Evolutionary conservation across 1,140 invertebrate genomes (phyloP).

Genomic region (Aphis gossypii): DNA sequence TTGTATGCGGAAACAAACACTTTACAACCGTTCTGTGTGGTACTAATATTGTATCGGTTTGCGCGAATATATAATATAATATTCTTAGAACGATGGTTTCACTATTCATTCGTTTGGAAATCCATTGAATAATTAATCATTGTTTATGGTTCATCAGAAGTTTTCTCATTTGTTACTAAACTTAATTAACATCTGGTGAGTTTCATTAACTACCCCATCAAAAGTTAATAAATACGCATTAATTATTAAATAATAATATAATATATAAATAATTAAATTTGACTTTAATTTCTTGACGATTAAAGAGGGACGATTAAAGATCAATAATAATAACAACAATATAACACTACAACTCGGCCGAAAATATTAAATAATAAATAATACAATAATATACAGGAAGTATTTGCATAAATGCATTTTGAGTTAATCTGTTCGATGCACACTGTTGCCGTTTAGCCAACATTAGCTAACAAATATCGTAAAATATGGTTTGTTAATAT

Average conservation of each 20-base stretch:
- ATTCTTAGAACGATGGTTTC: background rate
- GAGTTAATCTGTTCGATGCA: background rate
- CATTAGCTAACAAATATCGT: background rate
- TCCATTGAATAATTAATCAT: constrained; percentile 17
- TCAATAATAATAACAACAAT: background rate
- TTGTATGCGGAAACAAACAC: background rate
- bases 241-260: background rate
- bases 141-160: background rate
- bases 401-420: background rate
- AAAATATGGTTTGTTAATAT: background rate
- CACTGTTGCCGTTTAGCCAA: background rate
- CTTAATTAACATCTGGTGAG: constrained; percentile 7
- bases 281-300: background rate
- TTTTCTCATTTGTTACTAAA: constrained; percentile 42
- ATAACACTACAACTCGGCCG: background rate
- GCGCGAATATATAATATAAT: background rate
- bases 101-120: background rate
- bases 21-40: background rate
- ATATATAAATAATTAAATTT: background rate
- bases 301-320: no score
- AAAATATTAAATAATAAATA: background rate
- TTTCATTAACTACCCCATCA: background rate
- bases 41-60: background rate
- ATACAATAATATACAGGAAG: background rate
- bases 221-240: background rate